A percentile compares a stretch with the other conserved stretches of the same genome.
Conservation (phyloP, 2,888 invertebrate species). For the Ophioninae sp. region DNA sequence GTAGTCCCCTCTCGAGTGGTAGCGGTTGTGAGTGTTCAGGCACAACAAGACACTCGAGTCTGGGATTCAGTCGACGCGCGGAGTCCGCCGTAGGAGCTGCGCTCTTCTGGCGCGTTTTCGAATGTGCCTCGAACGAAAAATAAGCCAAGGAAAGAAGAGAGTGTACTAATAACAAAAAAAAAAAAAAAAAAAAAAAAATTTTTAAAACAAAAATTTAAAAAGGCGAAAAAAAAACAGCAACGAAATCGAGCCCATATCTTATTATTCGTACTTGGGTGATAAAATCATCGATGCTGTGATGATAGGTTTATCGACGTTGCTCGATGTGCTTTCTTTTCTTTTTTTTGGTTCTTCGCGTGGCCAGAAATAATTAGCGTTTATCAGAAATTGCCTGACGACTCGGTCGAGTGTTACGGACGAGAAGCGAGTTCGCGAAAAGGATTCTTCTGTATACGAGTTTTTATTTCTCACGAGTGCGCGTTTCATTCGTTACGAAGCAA, state of each 20-base stretch:
- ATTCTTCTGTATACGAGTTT: slow-evolving; percentile 43
- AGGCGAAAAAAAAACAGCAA: slow-evolving; percentile 9
- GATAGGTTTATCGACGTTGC: slow-evolving; percentile 13
- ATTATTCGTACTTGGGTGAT: not conserved
- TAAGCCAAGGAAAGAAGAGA: not conserved
- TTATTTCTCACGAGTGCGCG: slow-evolving; percentile 28
- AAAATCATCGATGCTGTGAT: not conserved
- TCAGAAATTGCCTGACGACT: slow-evolving; percentile 22
- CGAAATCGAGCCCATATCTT: not conserved
- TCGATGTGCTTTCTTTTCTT: slow-evolving; percentile 35
- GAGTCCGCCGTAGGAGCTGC: slow-evolving; percentile 72
- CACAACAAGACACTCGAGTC: slow-evolving; percentile 41
- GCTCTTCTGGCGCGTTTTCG: slow-evolving; percentile 63
- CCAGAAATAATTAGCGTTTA: slow-evolving; percentile 52
- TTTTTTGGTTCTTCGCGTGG: slow-evolving; percentile 10
- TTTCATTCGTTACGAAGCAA: slow-evolving; percentile 8
- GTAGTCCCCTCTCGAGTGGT: slow-evolving; percentile 29
- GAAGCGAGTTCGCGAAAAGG: slow-evolving; percentile 17
- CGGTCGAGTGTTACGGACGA: slow-evolving; percentile 53
- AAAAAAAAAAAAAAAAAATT: slow-evolving; percentile 24
- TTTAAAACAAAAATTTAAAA: not conserved
- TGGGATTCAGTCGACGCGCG: slow-evolving; percentile 65
- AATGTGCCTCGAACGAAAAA: slow-evolving; percentile 27
- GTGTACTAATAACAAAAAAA: slow-evolving; percentile 46
- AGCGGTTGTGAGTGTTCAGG: slow-evolving; percentile 45